Evolutionary conservation across 2,888 invertebrate genomes (phyloP).

Genomic region (Hydrotaea diabolus): DNA sequence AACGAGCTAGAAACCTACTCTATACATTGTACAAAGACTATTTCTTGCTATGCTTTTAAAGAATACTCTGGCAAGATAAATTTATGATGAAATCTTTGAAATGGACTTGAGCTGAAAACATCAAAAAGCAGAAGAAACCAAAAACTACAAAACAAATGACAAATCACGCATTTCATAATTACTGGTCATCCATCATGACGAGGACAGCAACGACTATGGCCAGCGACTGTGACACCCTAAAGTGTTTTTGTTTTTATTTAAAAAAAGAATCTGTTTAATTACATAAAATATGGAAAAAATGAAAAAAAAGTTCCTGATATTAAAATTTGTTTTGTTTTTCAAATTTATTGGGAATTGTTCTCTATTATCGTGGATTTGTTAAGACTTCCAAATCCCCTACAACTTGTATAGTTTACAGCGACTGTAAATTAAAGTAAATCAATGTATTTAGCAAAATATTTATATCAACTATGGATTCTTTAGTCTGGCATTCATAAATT

Average conservation of each 20-base stretch:
- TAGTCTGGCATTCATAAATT: slow-evolving; percentile 39
- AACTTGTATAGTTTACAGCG: slow-evolving; percentile 31
- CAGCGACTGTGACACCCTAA: too few relatives aligned
- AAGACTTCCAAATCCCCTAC: slow-evolving; percentile 24
- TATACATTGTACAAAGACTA: neutral
- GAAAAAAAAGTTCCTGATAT: slow-evolving; percentile 23
- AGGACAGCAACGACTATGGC: neutral
- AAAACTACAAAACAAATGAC: slow-evolving; percentile 56
- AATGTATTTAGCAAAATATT: slow-evolving; percentile 39
- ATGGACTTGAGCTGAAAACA: neutral
- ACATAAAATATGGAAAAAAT: too few relatives aligned
- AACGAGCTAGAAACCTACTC: neutral
- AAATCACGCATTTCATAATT: slow-evolving; percentile 68
- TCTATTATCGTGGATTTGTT: slow-evolving; percentile 11
- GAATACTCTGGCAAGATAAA: neutral
- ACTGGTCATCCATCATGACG: slow-evolving; percentile 57
- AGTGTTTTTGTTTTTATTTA: too few relatives aligned
- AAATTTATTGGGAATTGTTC: slow-evolving; percentile 1
- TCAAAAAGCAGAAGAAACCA: neutral
- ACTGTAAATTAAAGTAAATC: slow-evolving; percentile 53
- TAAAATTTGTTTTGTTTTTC: neutral
- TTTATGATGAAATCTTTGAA: neutral
- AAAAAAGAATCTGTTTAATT: too few relatives aligned
- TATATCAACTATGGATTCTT: neutral
- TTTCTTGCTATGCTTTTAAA: too few relatives aligned